phyloP scores from a whole-genome alignment of 2,113 vertebrate species.

The Cyprinus carpio region DNA sequence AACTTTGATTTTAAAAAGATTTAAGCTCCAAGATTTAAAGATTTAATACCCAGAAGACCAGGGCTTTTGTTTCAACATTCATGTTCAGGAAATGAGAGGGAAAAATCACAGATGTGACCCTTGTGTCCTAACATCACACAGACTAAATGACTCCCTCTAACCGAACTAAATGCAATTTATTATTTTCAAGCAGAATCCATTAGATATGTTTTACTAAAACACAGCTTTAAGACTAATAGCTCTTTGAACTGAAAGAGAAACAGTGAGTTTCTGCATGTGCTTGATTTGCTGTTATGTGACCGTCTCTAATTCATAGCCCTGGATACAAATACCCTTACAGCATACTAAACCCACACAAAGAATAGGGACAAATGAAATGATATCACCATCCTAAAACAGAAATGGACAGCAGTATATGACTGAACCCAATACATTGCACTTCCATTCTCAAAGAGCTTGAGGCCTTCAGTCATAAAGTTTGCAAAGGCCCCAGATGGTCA shows the following conservation, averaged over 20 bases:
- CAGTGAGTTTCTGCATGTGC: neutral
- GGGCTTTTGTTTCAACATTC: neutral
- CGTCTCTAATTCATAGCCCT: neutral
- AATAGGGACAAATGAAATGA: neutral
- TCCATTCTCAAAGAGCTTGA: neutral
- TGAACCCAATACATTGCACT: neutral
- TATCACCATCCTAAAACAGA: conserved; percentile 35
- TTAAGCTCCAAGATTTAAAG: neutral
- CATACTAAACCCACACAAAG: neutral
- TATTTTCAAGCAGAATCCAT: conserved; percentile 24
- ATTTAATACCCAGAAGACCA: neutral
- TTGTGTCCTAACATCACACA: neutral
- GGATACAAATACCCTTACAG: neutral
- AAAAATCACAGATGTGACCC: neutral
- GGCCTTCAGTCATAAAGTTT: conserved; percentile 1
- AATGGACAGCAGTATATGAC: conserved; percentile 11
- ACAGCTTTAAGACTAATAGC: conserved; percentile 26
- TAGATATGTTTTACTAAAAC: conserved; percentile 16
- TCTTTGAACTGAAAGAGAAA: neutral
- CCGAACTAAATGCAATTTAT: conserved; percentile 16
- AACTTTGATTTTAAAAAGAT: neutral
- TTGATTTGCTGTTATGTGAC: neutral
- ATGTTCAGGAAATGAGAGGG: neutral
- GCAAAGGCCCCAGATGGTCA: conserved; percentile 31
- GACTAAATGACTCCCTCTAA: neutral